These are phyloP conservation scores for Taenaris catops DNA, from an alignment of 2,888 invertebrate genomes.

Conservation along the genomic window DNA sequence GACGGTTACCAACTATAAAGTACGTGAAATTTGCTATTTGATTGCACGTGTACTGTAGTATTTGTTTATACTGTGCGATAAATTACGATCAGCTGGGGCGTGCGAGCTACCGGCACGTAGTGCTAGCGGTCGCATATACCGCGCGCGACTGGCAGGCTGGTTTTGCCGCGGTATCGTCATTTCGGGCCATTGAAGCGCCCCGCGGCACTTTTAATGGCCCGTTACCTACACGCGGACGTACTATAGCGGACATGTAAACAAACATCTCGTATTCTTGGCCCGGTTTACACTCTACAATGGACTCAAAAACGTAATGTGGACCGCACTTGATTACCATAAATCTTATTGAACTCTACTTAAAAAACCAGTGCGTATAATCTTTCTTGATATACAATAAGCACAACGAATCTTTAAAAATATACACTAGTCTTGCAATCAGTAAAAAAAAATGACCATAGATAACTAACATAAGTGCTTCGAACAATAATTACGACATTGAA, in stretches of 20 bases:
- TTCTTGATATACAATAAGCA: too few relatives aligned
- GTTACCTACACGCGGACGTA: constrained; percentile 65
- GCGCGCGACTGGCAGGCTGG: constrained; percentile 62
- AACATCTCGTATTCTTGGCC: constrained; percentile 41
- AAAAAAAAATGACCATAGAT: too few relatives aligned
- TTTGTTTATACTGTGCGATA: constrained; percentile 41
- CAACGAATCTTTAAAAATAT: too few relatives aligned
- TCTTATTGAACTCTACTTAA: constrained; percentile 1
- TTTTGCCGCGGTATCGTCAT: constrained; percentile 17
- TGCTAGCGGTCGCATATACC: constrained; percentile 51
- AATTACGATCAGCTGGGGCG: constrained; percentile 59
- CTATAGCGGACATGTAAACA: constrained; percentile 68
- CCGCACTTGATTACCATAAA: constrained; percentile 1
- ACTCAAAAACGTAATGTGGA: constrained; percentile 16
- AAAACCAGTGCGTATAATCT: neutral
- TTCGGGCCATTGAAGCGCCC: constrained; percentile 30
- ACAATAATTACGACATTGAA: constrained; percentile 3
- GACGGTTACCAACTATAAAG: neutral
- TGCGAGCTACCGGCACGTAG: constrained; percentile 32
- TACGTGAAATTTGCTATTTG: constrained; percentile 6
- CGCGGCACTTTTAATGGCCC: constrained; percentile 49
- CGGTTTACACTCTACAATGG: constrained; percentile 18
- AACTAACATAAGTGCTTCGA: too few relatives aligned
- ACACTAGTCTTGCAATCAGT: too few relatives aligned
- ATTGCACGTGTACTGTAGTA: constrained; percentile 17